phyloP scores from a whole-genome alignment of 2,888 invertebrate genomes.

The Eupithecia abbreviata region DNA sequence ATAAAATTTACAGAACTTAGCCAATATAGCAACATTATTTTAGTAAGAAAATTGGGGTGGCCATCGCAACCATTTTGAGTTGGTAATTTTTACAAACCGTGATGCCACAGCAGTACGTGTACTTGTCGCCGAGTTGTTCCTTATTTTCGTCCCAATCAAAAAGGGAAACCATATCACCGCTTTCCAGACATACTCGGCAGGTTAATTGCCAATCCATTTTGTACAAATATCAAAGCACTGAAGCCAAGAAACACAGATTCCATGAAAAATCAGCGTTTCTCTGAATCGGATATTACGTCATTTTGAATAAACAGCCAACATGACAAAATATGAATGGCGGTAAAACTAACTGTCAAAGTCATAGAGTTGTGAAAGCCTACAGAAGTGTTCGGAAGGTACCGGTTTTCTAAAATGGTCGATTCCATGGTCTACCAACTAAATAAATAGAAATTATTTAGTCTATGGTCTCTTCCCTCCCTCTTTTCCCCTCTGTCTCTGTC shows the following conservation, averaged over 20 bases:
- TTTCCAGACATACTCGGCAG: conserved; percentile 79
- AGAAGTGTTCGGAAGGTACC: background rate
- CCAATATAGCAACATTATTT: conserved; percentile 82
- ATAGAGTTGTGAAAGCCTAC: background rate
- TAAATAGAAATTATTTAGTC: background rate
- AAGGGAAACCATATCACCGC: conserved; percentile 81
- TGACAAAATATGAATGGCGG: conserved; percentile 45
- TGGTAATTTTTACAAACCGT: conserved; percentile 79
- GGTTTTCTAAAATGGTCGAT: conserved; percentile 3
- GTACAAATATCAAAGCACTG: conserved; percentile 43
- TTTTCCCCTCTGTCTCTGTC: background rate
- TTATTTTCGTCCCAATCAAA: conserved; percentile 84
- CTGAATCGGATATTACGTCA: conserved; percentile 63
- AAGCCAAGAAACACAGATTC: conserved; percentile 49
- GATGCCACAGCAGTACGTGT: conserved; percentile 77
- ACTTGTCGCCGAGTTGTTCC: conserved; percentile 81
- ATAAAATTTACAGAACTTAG: conserved; percentile 65
- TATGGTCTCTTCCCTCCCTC: background rate
- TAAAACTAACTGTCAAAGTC: conserved; percentile 48
- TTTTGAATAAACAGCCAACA: conserved; percentile 60
- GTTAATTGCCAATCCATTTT: conserved; percentile 83
- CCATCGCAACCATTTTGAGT: conserved; percentile 83
- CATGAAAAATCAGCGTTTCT: conserved; percentile 58
- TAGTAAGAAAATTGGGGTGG: conserved; percentile 79
- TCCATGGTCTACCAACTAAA: background rate